Evolutionary conservation across 2,797 vertebrate genomes (phyloP).

Genomic region (Sebastiscus albofasciatus): DNA sequence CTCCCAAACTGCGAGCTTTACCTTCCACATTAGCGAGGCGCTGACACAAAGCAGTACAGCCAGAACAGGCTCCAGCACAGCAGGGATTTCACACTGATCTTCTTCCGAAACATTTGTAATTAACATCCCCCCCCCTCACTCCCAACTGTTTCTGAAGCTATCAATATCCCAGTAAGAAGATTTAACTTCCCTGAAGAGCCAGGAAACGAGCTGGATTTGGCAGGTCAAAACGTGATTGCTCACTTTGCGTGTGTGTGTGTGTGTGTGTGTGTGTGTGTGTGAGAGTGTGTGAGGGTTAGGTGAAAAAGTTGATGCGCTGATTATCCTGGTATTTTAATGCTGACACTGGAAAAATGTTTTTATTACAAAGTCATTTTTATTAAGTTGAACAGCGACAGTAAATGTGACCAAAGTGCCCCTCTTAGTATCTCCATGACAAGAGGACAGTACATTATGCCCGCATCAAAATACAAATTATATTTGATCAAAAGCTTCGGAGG

Average conservation of each 20-base stretch:
- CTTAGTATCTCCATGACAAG: conserved; percentile 34
- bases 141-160: conserved; percentile 71
- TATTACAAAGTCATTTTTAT: conserved; percentile 72
- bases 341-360: conserved; percentile 40
- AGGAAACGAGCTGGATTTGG: conserved; percentile 55
- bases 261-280: neutral
- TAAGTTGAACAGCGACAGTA: conserved; percentile 61
- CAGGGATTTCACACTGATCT: conserved; percentile 72
- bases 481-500: conserved; percentile 22
- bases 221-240: conserved; percentile 50
- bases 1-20: conserved; percentile 19
- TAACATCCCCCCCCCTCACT: conserved; percentile 67
- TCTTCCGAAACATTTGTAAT: conserved; percentile 76
- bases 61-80: conserved; percentile 60
- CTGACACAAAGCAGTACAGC: conserved; percentile 53
- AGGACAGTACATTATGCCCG: conserved; percentile 44
- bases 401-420: conserved; percentile 37
- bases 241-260: neutral
- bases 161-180: conserved; percentile 75
- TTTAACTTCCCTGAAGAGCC: conserved; percentile 66
- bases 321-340: conserved; percentile 55
- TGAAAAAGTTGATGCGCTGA: conserved; percentile 39
- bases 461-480: conserved; percentile 66
- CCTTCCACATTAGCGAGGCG: conserved; percentile 39
- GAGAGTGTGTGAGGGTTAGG: neutral